A percentile compares a stretch with the other conserved stretches of the same genome.
These are phyloP conservation scores for Sinosuthora webbiana DNA, from an alignment of 2,113 vertebrate genomes.

Conservation along the genomic window DNA sequence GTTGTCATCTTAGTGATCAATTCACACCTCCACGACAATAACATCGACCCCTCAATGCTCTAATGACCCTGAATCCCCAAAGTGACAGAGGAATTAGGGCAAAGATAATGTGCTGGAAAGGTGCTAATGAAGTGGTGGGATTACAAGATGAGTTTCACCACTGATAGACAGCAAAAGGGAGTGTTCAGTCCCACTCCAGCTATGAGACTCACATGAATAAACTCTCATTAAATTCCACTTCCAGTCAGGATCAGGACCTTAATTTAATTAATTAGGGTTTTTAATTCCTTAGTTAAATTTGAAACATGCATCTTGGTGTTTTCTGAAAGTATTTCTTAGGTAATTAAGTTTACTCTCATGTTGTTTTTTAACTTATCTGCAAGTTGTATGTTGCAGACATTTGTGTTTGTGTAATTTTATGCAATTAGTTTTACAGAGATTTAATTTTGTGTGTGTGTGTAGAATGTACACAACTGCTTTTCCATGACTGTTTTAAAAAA, in stretches of 20 bases:
- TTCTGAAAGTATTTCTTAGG: not conserved
- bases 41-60: slow-evolving; percentile 80
- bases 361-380: not conserved
- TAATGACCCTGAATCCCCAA: slow-evolving; percentile 84
- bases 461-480: not conserved
- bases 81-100: slow-evolving; percentile 64
- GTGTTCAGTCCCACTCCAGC: not conserved
- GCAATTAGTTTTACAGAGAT: not conserved
- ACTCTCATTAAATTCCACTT: not conserved
- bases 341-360: not conserved
- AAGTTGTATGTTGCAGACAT: not conserved
- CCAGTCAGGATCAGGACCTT: not conserved
- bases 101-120: slow-evolving; percentile 67
- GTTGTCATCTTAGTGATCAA: slow-evolving; percentile 88
- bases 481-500: not conserved
- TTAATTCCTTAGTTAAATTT: not conserved
- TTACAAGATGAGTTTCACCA: slow-evolving; percentile 35
- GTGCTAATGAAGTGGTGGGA: slow-evolving; percentile 78
- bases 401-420: not conserved
- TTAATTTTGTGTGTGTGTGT: not conserved
- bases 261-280: slow-evolving; percentile 32
- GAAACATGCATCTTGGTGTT: not conserved
- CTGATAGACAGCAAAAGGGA: slow-evolving; percentile 1
- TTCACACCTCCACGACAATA: slow-evolving; percentile 82
- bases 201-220: not conserved